phyloP scores from a whole-genome alignment of 2,888 invertebrate species.

The Cataglyphis livida region DNA sequence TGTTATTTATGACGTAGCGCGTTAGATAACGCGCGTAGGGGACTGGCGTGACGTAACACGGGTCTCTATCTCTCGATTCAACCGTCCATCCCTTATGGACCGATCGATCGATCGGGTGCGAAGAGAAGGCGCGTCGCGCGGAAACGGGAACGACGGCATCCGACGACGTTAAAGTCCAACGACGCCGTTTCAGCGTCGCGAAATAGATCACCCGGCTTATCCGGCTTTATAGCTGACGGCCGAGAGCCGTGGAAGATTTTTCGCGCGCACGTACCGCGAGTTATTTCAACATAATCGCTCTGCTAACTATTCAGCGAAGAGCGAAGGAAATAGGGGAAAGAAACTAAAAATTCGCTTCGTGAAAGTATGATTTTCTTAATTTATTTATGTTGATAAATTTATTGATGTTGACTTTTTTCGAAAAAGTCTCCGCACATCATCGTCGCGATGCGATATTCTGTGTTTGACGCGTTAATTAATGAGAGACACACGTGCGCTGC shows the following conservation, averaged over 20 bases:
- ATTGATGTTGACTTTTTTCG: not conserved
- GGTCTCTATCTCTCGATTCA: not conserved
- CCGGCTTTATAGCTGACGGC: constrained; percentile 45
- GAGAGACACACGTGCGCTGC: not conserved
- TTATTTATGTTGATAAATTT: not conserved
- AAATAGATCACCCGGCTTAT: constrained; percentile 54
- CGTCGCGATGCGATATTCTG: not conserved
- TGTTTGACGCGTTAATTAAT: not conserved
- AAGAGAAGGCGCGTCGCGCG: not conserved
- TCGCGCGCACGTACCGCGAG: constrained; percentile 46
- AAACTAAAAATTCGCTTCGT: constrained; percentile 14
- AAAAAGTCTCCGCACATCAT: not conserved
- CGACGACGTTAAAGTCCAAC: constrained; percentile 47
- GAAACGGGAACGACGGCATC: constrained; percentile 43
- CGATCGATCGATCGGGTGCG: constrained; percentile 34
- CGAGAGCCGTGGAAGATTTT: constrained; percentile 33
- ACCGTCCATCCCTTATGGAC: not conserved
- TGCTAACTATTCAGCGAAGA: constrained; percentile 5
- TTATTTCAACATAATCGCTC: constrained; percentile 52
- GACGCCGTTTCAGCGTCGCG: constrained; percentile 50
- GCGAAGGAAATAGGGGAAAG: too few species aligned
- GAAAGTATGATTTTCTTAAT: constrained; percentile 37
- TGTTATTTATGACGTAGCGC: not conserved
- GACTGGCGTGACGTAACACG: not conserved
- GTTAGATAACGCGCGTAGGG: not conserved